phyloP scores from a whole-genome alignment of 2,888 invertebrate species.

The Ornithoptera priamus region DNA sequence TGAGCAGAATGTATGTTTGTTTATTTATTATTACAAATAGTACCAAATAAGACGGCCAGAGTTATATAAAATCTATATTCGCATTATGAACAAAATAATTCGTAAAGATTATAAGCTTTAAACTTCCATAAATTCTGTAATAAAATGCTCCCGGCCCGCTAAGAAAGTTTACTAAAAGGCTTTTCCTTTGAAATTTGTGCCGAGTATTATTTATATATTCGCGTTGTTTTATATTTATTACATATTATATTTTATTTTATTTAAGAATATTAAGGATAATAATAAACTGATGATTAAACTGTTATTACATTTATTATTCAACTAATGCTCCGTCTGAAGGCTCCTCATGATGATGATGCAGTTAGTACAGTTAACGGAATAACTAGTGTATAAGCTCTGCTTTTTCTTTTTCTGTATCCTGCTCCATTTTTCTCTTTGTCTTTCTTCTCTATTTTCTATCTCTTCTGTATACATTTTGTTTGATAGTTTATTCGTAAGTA shows the following conservation, averaged over 20 bases:
- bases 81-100: slow-evolving; percentile 1
- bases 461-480: too few relatives aligned
- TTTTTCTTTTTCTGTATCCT: too few relatives aligned
- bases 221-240: background rate
- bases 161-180: slow-evolving; percentile 10
- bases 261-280: background rate
- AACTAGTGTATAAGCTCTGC: too few relatives aligned
- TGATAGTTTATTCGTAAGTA: too few relatives aligned
- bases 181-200: slow-evolving; percentile 6
- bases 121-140: slow-evolving; percentile 11
- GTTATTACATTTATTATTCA: too few relatives aligned
- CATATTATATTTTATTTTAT: background rate
- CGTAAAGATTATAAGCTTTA: slow-evolving; percentile 8
- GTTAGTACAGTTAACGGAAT: too few relatives aligned
- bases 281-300: too few relatives aligned
- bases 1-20: background rate
- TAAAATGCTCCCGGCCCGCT: slow-evolving; percentile 2
- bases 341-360: too few relatives aligned
- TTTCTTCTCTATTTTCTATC: too few relatives aligned
- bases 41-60: background rate
- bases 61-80: background rate
- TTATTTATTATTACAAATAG: background rate
- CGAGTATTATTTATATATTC: background rate
- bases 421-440: too few relatives aligned
- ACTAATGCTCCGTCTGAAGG: too few relatives aligned